Percentiles rank a stretch among this genome's conserved stretches.
Conservation (phyloP, 2,797 vertebrate genomes). For the Silurus aristotelis region DNA sequence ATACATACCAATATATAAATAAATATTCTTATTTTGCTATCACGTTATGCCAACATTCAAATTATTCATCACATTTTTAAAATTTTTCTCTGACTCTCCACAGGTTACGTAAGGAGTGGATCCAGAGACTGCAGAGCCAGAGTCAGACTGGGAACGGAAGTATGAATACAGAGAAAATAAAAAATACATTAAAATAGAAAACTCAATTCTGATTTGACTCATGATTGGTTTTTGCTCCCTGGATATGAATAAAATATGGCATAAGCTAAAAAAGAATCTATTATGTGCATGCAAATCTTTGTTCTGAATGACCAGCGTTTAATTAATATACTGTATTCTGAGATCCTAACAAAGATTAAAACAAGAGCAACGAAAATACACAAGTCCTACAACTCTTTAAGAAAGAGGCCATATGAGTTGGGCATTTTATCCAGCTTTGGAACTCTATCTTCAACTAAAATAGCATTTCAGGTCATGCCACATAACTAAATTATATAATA, state of each 20-base stretch:
- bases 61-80: not conserved
- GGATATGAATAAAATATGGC: not conserved
- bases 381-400: no score
- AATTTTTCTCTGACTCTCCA: not conserved
- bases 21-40: not conserved
- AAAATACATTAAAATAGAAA: not conserved
- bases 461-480: no score
- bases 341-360: no score
- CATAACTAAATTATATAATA: no score
- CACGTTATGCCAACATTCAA: not conserved
- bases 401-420: no score
- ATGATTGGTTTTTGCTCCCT: not conserved
- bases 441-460: no score
- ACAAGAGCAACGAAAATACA: no score
- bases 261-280: no score
- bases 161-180: not conserved
- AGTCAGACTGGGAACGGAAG: not conserved
- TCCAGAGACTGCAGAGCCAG: not conserved
- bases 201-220: not conserved
- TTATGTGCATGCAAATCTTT: not conserved
- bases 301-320: not conserved
- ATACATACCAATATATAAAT: not conserved
- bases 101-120: constrained; percentile 20
- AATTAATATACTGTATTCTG: no score
- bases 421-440: no score